Percentiles rank a stretch among this genome's conserved stretches.
phyloP scores from a whole-genome alignment of 2,113 vertebrate species.

The Lepisosteus osseus region DNA sequence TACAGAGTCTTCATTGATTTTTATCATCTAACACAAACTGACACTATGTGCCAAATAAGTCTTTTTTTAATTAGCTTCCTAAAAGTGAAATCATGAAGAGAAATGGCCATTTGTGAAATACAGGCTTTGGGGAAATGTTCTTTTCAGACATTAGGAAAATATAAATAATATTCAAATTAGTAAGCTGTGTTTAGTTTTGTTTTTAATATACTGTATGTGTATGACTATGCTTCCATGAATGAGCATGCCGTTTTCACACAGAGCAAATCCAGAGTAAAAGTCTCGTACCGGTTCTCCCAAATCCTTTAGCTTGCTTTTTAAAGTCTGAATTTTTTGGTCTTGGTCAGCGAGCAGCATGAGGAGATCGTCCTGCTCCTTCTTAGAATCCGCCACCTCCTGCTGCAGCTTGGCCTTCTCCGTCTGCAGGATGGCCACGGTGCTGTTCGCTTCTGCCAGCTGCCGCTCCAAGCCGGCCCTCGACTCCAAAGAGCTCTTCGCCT shows the following conservation, averaged over 20 bases:
- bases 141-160: no score
- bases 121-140: no score
- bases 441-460: conserved; percentile 81
- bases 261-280: neutral
- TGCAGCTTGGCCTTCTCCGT: conserved; percentile 81
- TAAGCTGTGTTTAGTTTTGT: no score
- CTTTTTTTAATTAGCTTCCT: no score
- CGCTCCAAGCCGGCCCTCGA: conserved; percentile 71
- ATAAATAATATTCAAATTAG: no score
- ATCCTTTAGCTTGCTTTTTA: conserved; percentile 81
- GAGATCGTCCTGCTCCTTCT: conserved; percentile 95
- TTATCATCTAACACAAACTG: no score
- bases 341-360: conserved; percentile 94
- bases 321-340: conserved; percentile 85
- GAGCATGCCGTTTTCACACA: neutral
- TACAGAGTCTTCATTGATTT: no score
- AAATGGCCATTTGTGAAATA: no score
- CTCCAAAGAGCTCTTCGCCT: conserved; percentile 65
- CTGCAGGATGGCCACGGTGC: conserved; percentile 83
- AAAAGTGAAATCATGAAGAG: no score
- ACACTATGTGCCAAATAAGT: no score
- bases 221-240: no score
- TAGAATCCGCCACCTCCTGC: conserved; percentile 81
- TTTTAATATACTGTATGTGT: no score
- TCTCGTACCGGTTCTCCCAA: conserved; percentile 80